phyloP scores from a whole-genome alignment of 2,888 invertebrate genomes.

The Apamea monoglypha region DNA sequence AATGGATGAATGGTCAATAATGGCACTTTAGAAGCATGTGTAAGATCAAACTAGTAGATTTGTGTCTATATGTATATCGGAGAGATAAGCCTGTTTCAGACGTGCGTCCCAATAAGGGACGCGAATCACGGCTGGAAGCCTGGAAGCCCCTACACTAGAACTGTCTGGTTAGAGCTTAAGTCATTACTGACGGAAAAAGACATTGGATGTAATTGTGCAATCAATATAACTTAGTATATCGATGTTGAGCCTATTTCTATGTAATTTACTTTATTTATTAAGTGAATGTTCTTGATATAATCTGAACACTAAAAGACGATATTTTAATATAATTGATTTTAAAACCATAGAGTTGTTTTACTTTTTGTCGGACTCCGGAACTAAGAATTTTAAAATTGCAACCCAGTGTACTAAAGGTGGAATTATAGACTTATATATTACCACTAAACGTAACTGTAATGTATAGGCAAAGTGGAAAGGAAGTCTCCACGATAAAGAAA shows the following conservation, averaged over 20 bases:
- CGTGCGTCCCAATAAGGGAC: neutral
- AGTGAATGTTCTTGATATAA: conserved; percentile 14
- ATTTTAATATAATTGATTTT: conserved; percentile 45
- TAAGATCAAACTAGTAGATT: conserved; percentile 15
- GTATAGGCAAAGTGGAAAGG: neutral
- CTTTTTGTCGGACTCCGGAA: neutral
- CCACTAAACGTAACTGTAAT: neutral
- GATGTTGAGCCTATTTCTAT: conserved; percentile 1
- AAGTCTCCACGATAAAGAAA: neutral
- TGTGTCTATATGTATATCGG: neutral
- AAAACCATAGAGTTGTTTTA: conserved; percentile 15
- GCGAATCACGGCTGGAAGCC: neutral
- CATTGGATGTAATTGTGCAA: neutral
- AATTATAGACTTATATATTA: no score
- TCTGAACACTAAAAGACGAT: conserved; percentile 30
- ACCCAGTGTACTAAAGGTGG: neutral
- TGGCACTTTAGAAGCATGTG: neutral
- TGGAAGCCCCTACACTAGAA: no score
- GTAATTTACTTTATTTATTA: conserved; percentile 26
- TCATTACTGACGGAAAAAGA: neutral
- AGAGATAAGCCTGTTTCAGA: neutral
- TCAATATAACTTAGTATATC: neutral
- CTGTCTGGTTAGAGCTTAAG: conserved; percentile 1
- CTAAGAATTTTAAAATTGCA: neutral
- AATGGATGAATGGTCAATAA: neutral